A percentile compares a stretch with the other conserved stretches of the same genome.
Conservation (phyloP, 2,888 invertebrate species). For the Chalcosyrphus nemorum region DNA sequence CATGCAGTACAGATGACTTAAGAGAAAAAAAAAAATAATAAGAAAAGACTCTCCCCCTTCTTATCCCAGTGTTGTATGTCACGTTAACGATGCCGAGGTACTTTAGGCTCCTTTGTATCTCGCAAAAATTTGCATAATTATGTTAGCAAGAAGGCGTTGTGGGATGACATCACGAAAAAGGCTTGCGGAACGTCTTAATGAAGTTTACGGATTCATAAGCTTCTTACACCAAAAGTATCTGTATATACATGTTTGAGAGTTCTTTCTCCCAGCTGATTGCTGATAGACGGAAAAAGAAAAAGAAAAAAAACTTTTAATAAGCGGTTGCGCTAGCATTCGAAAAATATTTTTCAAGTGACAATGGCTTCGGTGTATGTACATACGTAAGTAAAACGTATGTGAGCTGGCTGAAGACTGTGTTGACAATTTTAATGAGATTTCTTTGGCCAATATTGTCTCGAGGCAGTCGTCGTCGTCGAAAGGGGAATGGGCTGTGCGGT, state of each 20-base stretch:
- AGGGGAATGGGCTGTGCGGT: too few species aligned
- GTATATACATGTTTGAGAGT: slow-evolving; percentile 17
- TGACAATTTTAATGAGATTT: slow-evolving; percentile 51
- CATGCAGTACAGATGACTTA: slow-evolving; percentile 23
- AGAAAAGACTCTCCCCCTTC: background rate
- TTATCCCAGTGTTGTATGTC: slow-evolving; percentile 13
- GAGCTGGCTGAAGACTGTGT: background rate
- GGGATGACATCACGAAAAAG: background rate
- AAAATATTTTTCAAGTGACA: slow-evolving; percentile 16
- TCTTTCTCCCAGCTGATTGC: background rate
- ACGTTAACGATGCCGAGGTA: slow-evolving; percentile 45
- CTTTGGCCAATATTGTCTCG: slow-evolving; percentile 30
- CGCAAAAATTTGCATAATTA: slow-evolving; percentile 62
- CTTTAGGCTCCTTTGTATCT: slow-evolving; percentile 43
- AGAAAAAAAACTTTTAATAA: slow-evolving; percentile 22
- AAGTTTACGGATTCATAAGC: slow-evolving; percentile 59
- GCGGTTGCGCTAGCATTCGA: slow-evolving; percentile 11
- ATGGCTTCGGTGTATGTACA: slow-evolving; percentile 7
- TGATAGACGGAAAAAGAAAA: slow-evolving; percentile 9
- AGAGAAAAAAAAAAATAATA: too few species aligned
- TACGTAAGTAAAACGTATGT: background rate
- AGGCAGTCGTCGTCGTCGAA: background rate
- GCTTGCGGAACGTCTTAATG: slow-evolving; percentile 42
- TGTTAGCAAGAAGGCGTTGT: slow-evolving; percentile 13
- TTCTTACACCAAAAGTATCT: slow-evolving; percentile 35